Percentiles rank a stretch among this genome's conserved stretches.
phyloP scores from a whole-genome alignment of 2,888 invertebrate genomes.

The Agrotis exclamationis region DNA sequence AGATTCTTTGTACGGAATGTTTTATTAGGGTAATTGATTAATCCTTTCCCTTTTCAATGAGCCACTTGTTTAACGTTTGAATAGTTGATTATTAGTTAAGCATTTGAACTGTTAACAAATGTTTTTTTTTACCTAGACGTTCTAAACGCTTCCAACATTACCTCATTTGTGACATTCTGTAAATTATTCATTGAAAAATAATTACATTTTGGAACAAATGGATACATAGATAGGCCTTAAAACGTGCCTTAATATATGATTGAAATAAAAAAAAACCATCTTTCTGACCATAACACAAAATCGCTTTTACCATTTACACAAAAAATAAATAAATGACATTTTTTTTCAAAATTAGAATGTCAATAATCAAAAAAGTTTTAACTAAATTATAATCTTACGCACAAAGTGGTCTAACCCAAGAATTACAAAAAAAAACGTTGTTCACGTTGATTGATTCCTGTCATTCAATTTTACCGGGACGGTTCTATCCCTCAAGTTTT shows the following conservation, averaged over 20 bases:
- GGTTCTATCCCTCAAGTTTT: conserved; percentile 48
- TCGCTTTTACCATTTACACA: neutral
- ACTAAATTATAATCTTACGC: conserved; percentile 41
- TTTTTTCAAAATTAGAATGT: conserved; percentile 47
- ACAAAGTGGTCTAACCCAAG: conserved; percentile 38
- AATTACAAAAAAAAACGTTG: conserved; percentile 28
- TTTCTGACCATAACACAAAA: neutral
- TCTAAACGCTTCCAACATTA: too few relatives aligned
- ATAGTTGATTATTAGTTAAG: too few relatives aligned
- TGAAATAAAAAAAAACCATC: neutral
- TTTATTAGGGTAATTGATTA: conserved; percentile 14
- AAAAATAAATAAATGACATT: neutral
- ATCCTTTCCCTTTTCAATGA: too few relatives aligned
- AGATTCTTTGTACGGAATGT: conserved; percentile 22
- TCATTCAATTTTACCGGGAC: conserved; percentile 55
- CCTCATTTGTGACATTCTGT: too few relatives aligned
- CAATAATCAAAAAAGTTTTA: conserved; percentile 25
- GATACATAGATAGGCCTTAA: too few relatives aligned
- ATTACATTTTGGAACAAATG: too few relatives aligned
- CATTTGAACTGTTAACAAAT: neutral
- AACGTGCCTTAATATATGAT: neutral
- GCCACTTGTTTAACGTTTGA: too few relatives aligned
- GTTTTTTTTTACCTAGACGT: too few relatives aligned
- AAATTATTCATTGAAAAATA: too few relatives aligned
- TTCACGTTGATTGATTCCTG: conserved; percentile 67